These are phyloP conservation scores for Blastobasis lacticolella DNA, from an alignment of 2,888 invertebrate genomes.

Conservation along the genomic window DNA sequence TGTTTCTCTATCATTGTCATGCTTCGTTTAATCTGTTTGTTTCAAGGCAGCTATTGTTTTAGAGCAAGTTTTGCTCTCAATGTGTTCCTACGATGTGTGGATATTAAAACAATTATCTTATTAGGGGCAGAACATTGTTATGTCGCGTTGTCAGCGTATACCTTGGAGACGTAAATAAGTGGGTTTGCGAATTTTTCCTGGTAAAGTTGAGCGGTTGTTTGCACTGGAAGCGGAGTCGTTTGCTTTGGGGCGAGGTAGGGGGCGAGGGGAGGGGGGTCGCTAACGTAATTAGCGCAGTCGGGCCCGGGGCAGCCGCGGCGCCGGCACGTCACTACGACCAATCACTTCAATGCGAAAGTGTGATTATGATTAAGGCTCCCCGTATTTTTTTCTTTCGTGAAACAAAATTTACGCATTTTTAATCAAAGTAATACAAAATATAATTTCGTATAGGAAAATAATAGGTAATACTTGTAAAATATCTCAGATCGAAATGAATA, in stretches of 20 bases:
- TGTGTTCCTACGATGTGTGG: not conserved
- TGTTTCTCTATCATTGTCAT: not conserved
- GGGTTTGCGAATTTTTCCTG: conserved; percentile 65
- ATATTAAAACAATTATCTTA: conserved; percentile 10
- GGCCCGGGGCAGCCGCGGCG: conserved; percentile 34
- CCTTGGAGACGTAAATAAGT: conserved; percentile 61
- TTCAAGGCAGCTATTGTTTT: not conserved
- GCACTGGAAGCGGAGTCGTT: conserved; percentile 65
- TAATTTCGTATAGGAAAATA: not conserved
- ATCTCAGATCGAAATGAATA: too few species aligned
- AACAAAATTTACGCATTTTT: not conserved
- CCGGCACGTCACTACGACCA: conserved; percentile 24
- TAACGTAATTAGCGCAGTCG: conserved; percentile 64
- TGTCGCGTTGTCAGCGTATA: conserved; percentile 42
- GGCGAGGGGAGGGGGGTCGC: conserved; percentile 34
- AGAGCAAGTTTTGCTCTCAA: not conserved
- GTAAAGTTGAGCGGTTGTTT: conserved; percentile 65
- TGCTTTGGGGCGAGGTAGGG: conserved; percentile 45
- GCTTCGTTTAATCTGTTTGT: not conserved
- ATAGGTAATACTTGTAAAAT: too few species aligned
- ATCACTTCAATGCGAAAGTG: not conserved
- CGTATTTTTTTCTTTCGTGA: not conserved
- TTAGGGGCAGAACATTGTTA: conserved; percentile 23
- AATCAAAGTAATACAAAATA: not conserved
- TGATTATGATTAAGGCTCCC: not conserved